phyloP scores from a whole-genome alignment of 2,113 vertebrate genomes.

The Otolemur garnettii region DNA sequence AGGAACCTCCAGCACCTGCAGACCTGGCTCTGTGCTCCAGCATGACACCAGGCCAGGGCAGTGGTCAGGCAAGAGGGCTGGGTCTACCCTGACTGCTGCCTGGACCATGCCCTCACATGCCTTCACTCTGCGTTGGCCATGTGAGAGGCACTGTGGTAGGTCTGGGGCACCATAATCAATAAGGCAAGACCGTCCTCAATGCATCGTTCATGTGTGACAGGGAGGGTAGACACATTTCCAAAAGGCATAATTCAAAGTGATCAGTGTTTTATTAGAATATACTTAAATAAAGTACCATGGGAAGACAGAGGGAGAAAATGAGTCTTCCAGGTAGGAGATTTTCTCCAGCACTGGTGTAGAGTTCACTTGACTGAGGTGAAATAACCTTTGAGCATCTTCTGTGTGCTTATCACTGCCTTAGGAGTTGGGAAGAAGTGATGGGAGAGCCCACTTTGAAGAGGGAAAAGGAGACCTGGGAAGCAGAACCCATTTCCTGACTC shows the following conservation, averaged over 20 bases:
- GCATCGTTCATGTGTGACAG: not conserved
- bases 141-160: not conserved
- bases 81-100: not conserved
- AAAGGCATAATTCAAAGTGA: not conserved
- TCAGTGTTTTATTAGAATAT: not conserved
- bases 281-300: not conserved
- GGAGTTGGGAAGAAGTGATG: not conserved
- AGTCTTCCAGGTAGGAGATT: not conserved
- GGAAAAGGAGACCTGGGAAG: not conserved
- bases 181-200: not conserved
- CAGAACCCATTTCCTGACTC: not conserved
- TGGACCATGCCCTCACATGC: rapidly evolving
- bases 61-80: rapidly evolving
- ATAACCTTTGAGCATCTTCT: not conserved
- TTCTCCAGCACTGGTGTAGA: not conserved
- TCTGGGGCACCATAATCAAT: not conserved
- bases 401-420: not conserved
- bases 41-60: not conserved
- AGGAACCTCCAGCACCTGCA: not conserved
- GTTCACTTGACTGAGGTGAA: not conserved
- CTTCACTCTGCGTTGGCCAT: too few species aligned
- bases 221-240: not conserved
- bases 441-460: not conserved
- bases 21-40: not conserved
- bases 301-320: not conserved